Conservation (phyloP, 2,888 invertebrate species). For the Lobophora halterata region DNA sequence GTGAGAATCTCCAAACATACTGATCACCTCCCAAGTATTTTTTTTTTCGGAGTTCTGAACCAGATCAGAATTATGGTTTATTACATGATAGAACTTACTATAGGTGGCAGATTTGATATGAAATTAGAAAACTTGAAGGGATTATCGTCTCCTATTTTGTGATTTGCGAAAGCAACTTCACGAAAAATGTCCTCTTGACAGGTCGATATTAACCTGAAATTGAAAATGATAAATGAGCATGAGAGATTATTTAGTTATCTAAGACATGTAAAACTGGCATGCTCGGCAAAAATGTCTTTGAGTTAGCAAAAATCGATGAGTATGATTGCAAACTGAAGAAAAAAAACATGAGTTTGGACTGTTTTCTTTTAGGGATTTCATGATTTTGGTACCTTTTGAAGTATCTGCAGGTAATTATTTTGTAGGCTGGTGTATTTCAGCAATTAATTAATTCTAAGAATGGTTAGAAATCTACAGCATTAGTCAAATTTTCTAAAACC, state of each 20-base stretch:
- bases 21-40: too few relatives aligned
- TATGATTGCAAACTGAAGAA: slow-evolving; percentile 26
- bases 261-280: slow-evolving; percentile 19
- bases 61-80: slow-evolving; percentile 3
- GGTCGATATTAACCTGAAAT: slow-evolving; percentile 80
- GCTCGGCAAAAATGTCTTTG: slow-evolving; percentile 25
- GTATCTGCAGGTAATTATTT: slow-evolving; percentile 9
- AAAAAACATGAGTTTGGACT: slow-evolving; percentile 25
- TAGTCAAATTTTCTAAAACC: slow-evolving; percentile 43
- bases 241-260: slow-evolving; percentile 34
- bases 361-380: slow-evolving; percentile 16
- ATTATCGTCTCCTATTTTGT: slow-evolving; percentile 81
- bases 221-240: slow-evolving; percentile 68
- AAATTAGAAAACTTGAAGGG: slow-evolving; percentile 78
- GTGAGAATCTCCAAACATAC: too few relatives aligned
- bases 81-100: slow-evolving; percentile 57
- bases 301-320: slow-evolving; percentile 36
- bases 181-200: slow-evolving; percentile 78
- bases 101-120: slow-evolving; percentile 79
- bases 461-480: neutral
- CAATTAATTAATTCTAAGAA: slow-evolving; percentile 3
- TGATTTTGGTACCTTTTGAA: slow-evolving; percentile 26
- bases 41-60: slow-evolving; percentile 4
- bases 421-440: slow-evolving; percentile 1
- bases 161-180: slow-evolving; percentile 67